These are phyloP conservation scores for Stenopsyche tienmushanensis DNA, from an alignment of 1,140 invertebrate genomes.

Conservation along the genomic window DNA sequence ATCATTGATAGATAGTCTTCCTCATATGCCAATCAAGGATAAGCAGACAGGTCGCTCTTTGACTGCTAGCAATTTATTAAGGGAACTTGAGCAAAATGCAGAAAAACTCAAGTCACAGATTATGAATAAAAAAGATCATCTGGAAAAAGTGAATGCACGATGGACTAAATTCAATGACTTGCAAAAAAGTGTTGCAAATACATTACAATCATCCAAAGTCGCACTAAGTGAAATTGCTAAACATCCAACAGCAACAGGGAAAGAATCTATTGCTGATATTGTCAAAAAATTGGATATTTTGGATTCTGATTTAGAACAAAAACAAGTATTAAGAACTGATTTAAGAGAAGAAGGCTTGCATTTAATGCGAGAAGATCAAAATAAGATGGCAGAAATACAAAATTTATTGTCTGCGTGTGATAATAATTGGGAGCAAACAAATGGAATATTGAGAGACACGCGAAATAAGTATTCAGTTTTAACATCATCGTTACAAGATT, in stretches of 20 bases:
- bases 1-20: constrained; percentile 65
- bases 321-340: constrained; percentile 52
- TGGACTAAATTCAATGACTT: constrained; percentile 69
- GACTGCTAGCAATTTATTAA: constrained; percentile 67
- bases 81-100: constrained; percentile 69
- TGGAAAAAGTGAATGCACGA: constrained; percentile 67
- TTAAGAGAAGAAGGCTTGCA: constrained; percentile 67
- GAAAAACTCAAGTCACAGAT: constrained; percentile 65
- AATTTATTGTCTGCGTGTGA: constrained; percentile 73
- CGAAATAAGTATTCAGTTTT: constrained; percentile 73
- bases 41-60: constrained; percentile 66
- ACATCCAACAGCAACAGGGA: constrained; percentile 61
- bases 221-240: constrained; percentile 57
- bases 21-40: constrained; percentile 68
- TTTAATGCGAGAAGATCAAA: constrained; percentile 78
- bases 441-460: constrained; percentile 71
- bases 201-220: constrained; percentile 61
- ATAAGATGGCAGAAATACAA: constrained; percentile 75
- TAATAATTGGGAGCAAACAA: constrained; percentile 76
- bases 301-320: constrained; percentile 52
- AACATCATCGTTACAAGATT: constrained; percentile 72
- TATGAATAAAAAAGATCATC: constrained; percentile 62
- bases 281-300: constrained; percentile 55
- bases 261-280: constrained; percentile 61
- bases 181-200: constrained; percentile 64